These are phyloP conservation scores for Amia ocellicauda DNA, from an alignment of 2,113 vertebrate species.

Conservation along the genomic window DNA sequence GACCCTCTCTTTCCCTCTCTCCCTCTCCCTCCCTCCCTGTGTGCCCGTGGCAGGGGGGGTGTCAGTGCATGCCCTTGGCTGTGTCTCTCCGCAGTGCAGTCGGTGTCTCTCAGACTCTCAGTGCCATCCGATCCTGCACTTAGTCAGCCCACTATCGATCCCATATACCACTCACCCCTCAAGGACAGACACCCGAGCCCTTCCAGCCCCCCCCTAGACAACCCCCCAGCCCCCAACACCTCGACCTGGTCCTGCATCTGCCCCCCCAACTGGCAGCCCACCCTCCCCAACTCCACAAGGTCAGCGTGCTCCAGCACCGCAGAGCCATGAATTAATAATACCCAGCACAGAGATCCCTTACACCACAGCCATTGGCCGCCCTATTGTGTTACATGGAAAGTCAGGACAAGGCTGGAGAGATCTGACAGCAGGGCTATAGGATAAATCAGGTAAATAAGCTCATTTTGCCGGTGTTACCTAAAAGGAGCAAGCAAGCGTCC, in stretches of 20 bases:
- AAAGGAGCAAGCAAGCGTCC: slow-evolving; percentile 35
- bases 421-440: slow-evolving; percentile 44
- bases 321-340: slow-evolving; percentile 77
- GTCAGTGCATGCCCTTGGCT: slow-evolving; percentile 65
- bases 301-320: slow-evolving; percentile 12
- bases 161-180: slow-evolving; percentile 55
- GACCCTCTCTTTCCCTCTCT: background rate
- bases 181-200: slow-evolving; percentile 67
- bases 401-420: slow-evolving; percentile 22
- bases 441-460: slow-evolving; percentile 37
- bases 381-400: slow-evolving; percentile 64
- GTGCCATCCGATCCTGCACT: slow-evolving; percentile 62
- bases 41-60: slow-evolving; percentile 35
- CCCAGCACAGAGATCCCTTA: slow-evolving; percentile 60
- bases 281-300: no score
- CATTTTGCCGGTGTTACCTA: slow-evolving; percentile 51
- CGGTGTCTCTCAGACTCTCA: slow-evolving; percentile 46
- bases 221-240: slow-evolving; percentile 2
- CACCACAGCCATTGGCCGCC: slow-evolving; percentile 70
- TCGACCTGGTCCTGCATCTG: no score
- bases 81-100: slow-evolving; percentile 45
- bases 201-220: slow-evolving; percentile 45
- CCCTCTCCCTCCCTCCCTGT: background rate
- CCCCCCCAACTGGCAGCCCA: no score
- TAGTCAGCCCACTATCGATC: slow-evolving; percentile 66